A percentile compares a stretch with the other conserved stretches of the same genome.
phyloP scores from a whole-genome alignment of 2,113 vertebrate species.

The Grammomys surdaster region DNA sequence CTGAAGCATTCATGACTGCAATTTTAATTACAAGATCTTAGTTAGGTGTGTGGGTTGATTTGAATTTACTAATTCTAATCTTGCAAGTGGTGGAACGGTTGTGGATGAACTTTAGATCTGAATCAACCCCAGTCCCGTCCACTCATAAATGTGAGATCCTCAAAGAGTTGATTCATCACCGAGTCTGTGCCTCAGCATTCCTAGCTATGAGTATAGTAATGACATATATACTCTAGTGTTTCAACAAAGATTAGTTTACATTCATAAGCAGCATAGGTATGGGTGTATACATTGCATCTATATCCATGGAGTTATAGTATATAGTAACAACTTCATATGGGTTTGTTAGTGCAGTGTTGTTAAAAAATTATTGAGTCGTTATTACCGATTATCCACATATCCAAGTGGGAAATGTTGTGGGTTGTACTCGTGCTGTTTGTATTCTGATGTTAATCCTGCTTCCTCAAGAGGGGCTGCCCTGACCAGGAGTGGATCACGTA shows the following conservation, averaged over 20 bases:
- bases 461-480: no score
- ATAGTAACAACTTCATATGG: neutral
- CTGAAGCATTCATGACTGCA: neutral
- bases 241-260: neutral
- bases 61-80: constrained; percentile 14
- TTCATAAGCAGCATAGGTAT: neutral
- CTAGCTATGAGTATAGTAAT: neutral
- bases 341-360: constrained; percentile 37
- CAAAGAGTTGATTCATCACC: neutral
- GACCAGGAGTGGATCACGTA: no score
- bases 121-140: neutral
- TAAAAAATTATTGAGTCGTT: constrained; percentile 16
- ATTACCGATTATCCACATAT: neutral
- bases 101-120: neutral
- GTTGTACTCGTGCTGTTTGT: no score
- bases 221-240: neutral
- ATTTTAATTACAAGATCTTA: constrained; percentile 59
- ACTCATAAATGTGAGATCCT: neutral
- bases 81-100: neutral
- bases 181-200: neutral
- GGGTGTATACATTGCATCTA: neutral
- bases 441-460: no score
- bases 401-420: neutral
- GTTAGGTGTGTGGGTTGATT: neutral
- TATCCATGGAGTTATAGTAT: neutral